Conservation (phyloP, 2,113 vertebrate genomes). For the Trogon melanurus region DNA sequence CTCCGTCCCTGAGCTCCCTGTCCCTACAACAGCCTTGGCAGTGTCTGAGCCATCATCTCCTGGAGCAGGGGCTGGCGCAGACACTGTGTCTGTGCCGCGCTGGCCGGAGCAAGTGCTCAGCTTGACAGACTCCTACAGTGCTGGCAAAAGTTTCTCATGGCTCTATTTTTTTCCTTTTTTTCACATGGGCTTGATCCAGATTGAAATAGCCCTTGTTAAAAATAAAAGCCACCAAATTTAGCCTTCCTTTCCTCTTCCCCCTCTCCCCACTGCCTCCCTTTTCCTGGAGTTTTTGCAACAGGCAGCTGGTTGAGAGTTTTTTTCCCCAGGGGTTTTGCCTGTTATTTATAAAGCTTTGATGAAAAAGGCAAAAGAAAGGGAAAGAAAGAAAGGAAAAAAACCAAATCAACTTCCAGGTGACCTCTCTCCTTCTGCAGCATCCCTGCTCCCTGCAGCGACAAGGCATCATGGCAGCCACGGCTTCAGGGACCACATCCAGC, state of each 20-base stretch:
- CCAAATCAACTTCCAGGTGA: slow-evolving; percentile 53
- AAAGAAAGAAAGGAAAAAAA: background rate
- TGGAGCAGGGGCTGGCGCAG: background rate
- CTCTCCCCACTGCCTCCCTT: background rate
- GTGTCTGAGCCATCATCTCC: background rate
- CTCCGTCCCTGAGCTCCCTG: background rate
- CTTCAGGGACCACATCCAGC: slow-evolving; percentile 10
- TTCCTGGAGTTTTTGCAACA: slow-evolving; percentile 56
- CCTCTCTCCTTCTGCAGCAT: slow-evolving; percentile 24
- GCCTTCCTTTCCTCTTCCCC: slow-evolving; percentile 52
- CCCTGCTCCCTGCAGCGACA: background rate
- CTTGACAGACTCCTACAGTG: background rate
- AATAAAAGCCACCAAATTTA: slow-evolving; percentile 65
- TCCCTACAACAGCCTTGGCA: background rate
- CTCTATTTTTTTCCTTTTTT: background rate
- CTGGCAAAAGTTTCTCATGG: slow-evolving; percentile 12
- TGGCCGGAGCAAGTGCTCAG: fast-evolving
- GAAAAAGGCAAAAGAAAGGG: slow-evolving; percentile 27
- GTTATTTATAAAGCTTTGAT: slow-evolving; percentile 53
- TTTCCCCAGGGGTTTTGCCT: slow-evolving; percentile 10
- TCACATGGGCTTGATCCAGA: background rate
- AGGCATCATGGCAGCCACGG: background rate
- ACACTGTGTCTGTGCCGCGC: fast-evolving
- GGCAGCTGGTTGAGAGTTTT: slow-evolving; percentile 22
- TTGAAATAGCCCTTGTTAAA: slow-evolving; percentile 43